Conservation (phyloP, 2,888 invertebrate genomes). For the Ochropacha duplaris region DNA sequence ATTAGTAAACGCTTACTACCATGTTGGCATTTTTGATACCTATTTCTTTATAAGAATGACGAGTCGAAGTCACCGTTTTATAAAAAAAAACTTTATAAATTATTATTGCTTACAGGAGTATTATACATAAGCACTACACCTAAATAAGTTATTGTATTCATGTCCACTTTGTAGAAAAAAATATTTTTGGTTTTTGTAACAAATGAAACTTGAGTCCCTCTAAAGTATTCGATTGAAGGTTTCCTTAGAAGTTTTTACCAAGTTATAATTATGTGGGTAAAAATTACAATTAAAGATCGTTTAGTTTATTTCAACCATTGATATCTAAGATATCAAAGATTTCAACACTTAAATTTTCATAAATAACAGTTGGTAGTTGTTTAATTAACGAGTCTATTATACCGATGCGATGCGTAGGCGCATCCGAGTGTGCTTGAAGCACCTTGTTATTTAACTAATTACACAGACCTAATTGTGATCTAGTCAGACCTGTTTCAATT, state of each 20-base stretch:
- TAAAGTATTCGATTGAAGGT: neutral
- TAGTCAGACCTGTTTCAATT: slow-evolving; percentile 38
- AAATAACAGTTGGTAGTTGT: slow-evolving; percentile 27
- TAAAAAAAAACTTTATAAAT: too few species aligned
- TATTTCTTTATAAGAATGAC: too few species aligned
- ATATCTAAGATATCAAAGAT: too few species aligned
- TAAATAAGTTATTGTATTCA: neutral
- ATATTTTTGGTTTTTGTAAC: neutral
- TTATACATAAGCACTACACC: too few species aligned
- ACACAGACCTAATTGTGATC: slow-evolving; percentile 49
- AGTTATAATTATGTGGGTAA: slow-evolving; percentile 4
- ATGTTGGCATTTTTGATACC: too few species aligned
- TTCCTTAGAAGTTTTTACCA: neutral
- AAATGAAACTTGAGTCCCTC: neutral
- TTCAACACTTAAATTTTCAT: slow-evolving; percentile 25
- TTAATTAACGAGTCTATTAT: slow-evolving; percentile 62
- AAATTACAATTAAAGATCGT: slow-evolving; percentile 10
- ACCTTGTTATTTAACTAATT: slow-evolving; percentile 56
- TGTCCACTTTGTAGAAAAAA: neutral
- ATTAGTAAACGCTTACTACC: too few species aligned
- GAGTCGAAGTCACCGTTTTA: too few species aligned
- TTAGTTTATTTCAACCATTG: slow-evolving; percentile 7
- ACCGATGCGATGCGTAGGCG: slow-evolving; percentile 33
- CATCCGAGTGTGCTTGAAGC: slow-evolving; percentile 34
- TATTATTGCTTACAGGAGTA: neutral